Evolutionary conservation across 2,113 vertebrate species (phyloP), one percentile per base, ranked within the genome.

Genomic region (Oxyura jamaicensis): DNA sequence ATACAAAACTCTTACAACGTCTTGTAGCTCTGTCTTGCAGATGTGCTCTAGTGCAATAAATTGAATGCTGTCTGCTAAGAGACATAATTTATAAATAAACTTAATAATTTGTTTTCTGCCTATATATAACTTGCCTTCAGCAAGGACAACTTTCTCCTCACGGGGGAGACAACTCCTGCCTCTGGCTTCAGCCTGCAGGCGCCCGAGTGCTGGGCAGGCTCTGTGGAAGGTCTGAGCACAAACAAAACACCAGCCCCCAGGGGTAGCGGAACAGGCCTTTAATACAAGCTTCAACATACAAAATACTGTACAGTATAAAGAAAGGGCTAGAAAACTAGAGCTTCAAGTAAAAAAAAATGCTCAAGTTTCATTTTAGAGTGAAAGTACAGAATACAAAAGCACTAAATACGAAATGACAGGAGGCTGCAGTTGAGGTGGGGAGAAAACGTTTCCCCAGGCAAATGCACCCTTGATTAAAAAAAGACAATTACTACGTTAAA

Each of bases 61-160:
- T 96, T 80, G 89, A 98, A 96, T 86, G 98, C 98, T 97, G 98
- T 98, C 98, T 98, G 98, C 97, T 97, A 93, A 98, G 90, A 98
- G 97, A 97, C 96, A 93, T 98, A 97, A 98, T 98, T 98, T 98
- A 98, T 98, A 98, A 98, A 98, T 98, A 98, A 98, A 98, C 97
- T 95, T 97, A 94, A 84, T 97, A 98, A 97, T 97, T 97, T 84
- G 86, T 91, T 86, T 48, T 83, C 60, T 0, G 91, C 82, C 89
- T 86, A 81, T 46, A 80, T 88, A 18, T 73, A 76, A 82, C 76
- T 86, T 41, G 58, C n/a, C 71, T 79, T 14, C 10, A 35, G 55
- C 28, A 42, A 63, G 31, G 58, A 67, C 4, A 11, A 2, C 66
- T 91, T 68, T 29, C 86, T 87, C 11, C 31, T 73, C 44, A 19